These are phyloP conservation scores for Galeruca laticollis DNA, from an alignment of 2,888 invertebrate genomes.

Conservation along the genomic window DNA sequence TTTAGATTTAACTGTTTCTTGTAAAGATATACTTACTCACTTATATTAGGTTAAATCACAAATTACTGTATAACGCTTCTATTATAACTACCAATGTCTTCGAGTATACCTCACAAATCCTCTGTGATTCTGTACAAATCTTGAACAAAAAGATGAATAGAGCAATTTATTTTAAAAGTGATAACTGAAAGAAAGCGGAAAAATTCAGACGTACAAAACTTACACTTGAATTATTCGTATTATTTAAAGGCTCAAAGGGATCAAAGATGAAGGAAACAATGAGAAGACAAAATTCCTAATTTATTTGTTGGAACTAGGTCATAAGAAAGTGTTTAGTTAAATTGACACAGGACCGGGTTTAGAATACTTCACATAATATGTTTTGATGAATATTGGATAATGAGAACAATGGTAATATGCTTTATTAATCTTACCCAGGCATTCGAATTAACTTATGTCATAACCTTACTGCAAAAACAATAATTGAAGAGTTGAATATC, in stretches of 20 bases:
- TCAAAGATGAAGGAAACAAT: slow-evolving; percentile 44
- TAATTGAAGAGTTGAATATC: too few relatives aligned
- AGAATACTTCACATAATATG: too few relatives aligned
- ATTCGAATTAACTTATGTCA: too few relatives aligned
- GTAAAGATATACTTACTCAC: slow-evolving; percentile 2
- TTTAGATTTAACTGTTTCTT: slow-evolving; percentile 23
- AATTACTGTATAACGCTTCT: too few relatives aligned
- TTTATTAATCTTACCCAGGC: too few relatives aligned
- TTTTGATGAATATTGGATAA: too few relatives aligned
- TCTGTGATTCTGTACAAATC: background rate
- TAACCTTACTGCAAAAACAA: too few relatives aligned
- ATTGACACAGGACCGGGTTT: background rate
- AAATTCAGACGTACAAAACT: slow-evolving; percentile 33
- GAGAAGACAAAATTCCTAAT: slow-evolving; percentile 33
- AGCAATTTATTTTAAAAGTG: slow-evolving; percentile 28
- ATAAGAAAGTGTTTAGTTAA: slow-evolving; percentile 11
- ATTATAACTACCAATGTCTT: too few relatives aligned
- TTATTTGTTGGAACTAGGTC: slow-evolving; percentile 25
- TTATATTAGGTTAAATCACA: too few relatives aligned
- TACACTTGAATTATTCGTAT: slow-evolving; percentile 37
- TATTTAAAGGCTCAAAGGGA: slow-evolving; percentile 41
- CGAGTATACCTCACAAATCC: too few relatives aligned
- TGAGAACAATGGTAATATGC: too few relatives aligned
- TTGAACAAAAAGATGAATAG: slow-evolving; percentile 18
- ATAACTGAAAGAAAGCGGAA: slow-evolving; percentile 23